Percentiles rank a stretch among this genome's conserved stretches.
Conservation (phyloP, 1,140 invertebrate genomes). For the Pseudomyrmex gracilis region DNA sequence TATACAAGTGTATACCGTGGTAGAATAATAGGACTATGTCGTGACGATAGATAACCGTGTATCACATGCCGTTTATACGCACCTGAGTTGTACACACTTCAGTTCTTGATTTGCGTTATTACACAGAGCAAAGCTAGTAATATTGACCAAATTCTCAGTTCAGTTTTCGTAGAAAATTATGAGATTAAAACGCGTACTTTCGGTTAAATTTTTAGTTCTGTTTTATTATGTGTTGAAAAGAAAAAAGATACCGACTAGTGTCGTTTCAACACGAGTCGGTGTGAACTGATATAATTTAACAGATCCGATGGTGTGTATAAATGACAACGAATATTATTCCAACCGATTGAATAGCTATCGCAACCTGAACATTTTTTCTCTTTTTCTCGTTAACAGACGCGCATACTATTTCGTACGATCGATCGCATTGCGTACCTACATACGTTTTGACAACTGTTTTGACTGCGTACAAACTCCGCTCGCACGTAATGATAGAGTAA, state of each 20-base stretch:
- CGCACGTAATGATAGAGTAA: slow-evolving; percentile 36
- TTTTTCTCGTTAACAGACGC: slow-evolving; percentile 44
- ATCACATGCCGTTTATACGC: slow-evolving; percentile 26
- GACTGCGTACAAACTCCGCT: slow-evolving; percentile 36
- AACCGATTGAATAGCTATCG: slow-evolving; percentile 38
- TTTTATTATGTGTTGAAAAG: not conserved
- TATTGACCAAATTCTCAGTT: too few species aligned
- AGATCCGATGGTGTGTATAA: not conserved
- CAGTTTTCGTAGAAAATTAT: not conserved
- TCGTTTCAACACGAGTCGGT: not conserved
- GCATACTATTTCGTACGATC: slow-evolving; percentile 62
- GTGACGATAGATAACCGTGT: not conserved
- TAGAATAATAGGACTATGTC: slow-evolving; percentile 56
- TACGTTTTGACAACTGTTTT: slow-evolving; percentile 47
- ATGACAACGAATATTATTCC: slow-evolving; percentile 9
- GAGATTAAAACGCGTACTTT: not conserved
- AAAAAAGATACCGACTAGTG: not conserved
- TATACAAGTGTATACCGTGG: slow-evolving; percentile 54
- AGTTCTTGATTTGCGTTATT: not conserved
- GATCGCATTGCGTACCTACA: slow-evolving; percentile 58
- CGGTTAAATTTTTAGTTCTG: too few species aligned
- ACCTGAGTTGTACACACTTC: not conserved
- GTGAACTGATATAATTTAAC: too few species aligned
- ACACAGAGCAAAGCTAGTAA: not conserved
- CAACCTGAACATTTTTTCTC: slow-evolving; percentile 58